Evolutionary conservation across 2,113 vertebrate species (phyloP), one percentile per base, ranked within the genome.

Genomic region (Tinamus guttatus): DNA sequence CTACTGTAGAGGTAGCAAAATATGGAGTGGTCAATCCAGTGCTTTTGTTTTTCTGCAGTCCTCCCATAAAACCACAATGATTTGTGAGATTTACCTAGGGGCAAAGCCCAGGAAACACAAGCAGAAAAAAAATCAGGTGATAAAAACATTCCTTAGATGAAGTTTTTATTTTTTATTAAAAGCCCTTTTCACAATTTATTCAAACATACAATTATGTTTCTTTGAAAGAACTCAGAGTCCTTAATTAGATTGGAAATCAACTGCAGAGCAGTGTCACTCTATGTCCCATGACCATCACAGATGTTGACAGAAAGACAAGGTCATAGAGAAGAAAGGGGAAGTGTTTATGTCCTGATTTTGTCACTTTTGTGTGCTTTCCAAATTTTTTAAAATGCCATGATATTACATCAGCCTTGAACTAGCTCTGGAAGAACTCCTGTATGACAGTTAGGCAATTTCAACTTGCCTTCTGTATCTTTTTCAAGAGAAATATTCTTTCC

Each of bases 61-160:
- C 99, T 96, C 99, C 99, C 99, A 99, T 99, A 97, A 99, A 99
- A 73, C 99, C 99, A 95, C 99, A 99, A 94, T 99, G 99, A 96
- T 98, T 99, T 80, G 99, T 98, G 79, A 99, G 98, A 97, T 99
- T 99, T 90, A 99, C 99, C 99, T 99, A 82, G 64, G 93, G 89
- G 75, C 47, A 97, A 93, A 96, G 70, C 38, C 94, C 70, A 82
- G 19, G 60, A 75, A 64, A 85, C 3, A 65, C 93, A 81, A 91
- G 36, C 28, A 65, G 76, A 83, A 64, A 89, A 80, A 65, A 14
- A 76, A 58, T 41, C 18, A 70, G 54, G 58, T 56, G n/a, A 58
- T 64, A 82, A 92, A 81, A 40, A 58, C 8, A 36, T 11, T 43
- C 22, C 38, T 91, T 21, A 62, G 7, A 60, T 7, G 59, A 16